Evolutionary conservation across 2,888 invertebrate genomes (phyloP), one percentile per base, ranked within the genome.

Genomic region (Trimorus sp.): DNA sequence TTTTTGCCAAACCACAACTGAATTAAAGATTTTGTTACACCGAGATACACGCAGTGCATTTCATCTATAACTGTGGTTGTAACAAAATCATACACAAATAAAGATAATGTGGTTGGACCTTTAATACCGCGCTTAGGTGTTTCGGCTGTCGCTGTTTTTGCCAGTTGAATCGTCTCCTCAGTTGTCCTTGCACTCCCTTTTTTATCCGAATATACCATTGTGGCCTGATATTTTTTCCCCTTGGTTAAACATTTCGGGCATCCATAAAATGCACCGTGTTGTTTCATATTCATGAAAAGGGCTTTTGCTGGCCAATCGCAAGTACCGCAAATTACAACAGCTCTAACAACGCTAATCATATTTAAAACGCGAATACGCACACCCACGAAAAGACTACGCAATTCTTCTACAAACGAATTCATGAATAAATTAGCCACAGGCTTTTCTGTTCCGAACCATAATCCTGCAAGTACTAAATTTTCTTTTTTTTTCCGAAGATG

Each of bases 1-100:
- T 79, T 42, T 14, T 62, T 12, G 36, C 70, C 48, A 14, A 85
- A 84, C 80, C 78, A 81, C 36, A 84, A 53, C 12, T 62, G 38
- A 5, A 54, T 26, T 2, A 71, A 7, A 36, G n/a, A 54, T 9
- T 40, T 40, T 5, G 40, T 9, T 1, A 40, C 11, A 11, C 40
- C 40, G 2, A 40, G 11, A 11, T 71, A 62, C 12, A 42, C 26
- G 5, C 45, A 68, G 58, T 68, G 68, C n/a, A 68, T 7, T 16
- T 68, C 68, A 9, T 68, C 68, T 1, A 68, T 51, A 0, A 71
- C 71, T 15, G 51, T 63, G 9, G 54, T 63, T 36, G 15, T 48
- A 15, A 73, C 56, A 38, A 54, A 63, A 15, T 73, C 63, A 26
- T 48, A 63, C 6, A 54, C 73, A n/a, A 54, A 56, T 0, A 56